Evolutionary conservation across 2,888 invertebrate genomes (phyloP).

Genomic region (Archips xylosteana): DNA sequence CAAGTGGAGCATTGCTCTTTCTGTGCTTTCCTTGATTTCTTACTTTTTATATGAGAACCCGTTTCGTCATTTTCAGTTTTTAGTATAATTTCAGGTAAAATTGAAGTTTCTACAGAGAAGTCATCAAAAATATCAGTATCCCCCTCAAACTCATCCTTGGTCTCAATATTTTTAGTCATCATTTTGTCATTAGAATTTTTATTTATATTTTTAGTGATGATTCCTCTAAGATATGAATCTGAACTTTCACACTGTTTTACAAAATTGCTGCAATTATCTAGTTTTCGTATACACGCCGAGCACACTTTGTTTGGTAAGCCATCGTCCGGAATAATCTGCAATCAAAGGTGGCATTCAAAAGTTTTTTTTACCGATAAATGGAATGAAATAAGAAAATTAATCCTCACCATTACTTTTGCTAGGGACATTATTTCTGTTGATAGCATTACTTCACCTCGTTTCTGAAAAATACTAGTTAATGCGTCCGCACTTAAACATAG

Average conservation of each 20-base stretch:
- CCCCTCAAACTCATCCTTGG: constrained; percentile 7
- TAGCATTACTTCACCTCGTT: constrained; percentile 55
- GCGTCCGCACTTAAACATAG: constrained; percentile 61
- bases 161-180: constrained; percentile 3
- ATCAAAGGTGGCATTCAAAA: constrained; percentile 36
- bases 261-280: constrained; percentile 68
- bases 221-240: constrained; percentile 61
- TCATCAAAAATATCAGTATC: constrained; percentile 35
- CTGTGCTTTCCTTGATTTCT: constrained; percentile 49
- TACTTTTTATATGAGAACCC: constrained; percentile 40
- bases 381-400: not conserved
- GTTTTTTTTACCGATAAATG: no score
- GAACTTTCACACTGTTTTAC: constrained; percentile 65
- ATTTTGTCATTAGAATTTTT: not conserved
- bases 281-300: constrained; percentile 59
- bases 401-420: constrained; percentile 67
- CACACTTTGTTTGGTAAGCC: constrained; percentile 71
- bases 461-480: constrained; percentile 61
- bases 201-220: constrained; percentile 19
- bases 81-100: constrained; percentile 39
- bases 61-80: constrained; percentile 32
- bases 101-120: constrained; percentile 33
- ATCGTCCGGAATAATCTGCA: constrained; percentile 71
- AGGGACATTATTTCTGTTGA: constrained; percentile 68
- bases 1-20: constrained; percentile 79